Conservation (phyloP, 2,888 invertebrate genomes). For the Apeira syringaria region DNA sequence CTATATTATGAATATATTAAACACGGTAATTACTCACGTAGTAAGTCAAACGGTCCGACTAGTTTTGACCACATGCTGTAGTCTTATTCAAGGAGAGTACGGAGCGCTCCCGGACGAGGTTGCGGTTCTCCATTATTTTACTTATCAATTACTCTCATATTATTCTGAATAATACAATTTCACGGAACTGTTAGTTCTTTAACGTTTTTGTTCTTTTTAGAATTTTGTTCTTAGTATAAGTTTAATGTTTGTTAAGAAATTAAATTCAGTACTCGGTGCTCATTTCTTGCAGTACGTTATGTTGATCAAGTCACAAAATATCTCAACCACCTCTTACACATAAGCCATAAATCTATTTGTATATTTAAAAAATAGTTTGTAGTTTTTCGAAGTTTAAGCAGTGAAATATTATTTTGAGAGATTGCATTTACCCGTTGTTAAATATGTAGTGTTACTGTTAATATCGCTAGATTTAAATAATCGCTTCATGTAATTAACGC, state of each 20-base stretch:
- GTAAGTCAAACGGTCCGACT: too few relatives aligned
- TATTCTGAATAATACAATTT: too few relatives aligned
- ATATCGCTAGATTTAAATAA: conserved; percentile 40
- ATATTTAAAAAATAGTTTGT: conserved; percentile 20
- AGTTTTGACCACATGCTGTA: too few relatives aligned
- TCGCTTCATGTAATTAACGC: conserved; percentile 37
- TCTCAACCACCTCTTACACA: conserved; percentile 15
- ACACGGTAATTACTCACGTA: too few relatives aligned
- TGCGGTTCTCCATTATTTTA: too few relatives aligned
- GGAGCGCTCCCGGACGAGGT: too few relatives aligned
- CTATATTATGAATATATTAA: too few relatives aligned
- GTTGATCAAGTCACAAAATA: conserved; percentile 32
- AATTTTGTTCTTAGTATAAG: conserved; percentile 7
- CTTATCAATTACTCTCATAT: too few relatives aligned
- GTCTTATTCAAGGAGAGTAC: too few relatives aligned
- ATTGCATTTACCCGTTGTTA: conserved; percentile 72
- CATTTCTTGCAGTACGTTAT: conserved; percentile 61
- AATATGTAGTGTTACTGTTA: conserved; percentile 52
- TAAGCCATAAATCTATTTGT: conserved; percentile 9
- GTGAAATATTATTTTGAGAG: conserved; percentile 66
- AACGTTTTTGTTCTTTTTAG: conserved; percentile 1
- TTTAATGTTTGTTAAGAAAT: conserved; percentile 10
- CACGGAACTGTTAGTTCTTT: neutral
- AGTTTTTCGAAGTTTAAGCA: conserved; percentile 21
- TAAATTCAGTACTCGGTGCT: conserved; percentile 48